phyloP scores from a whole-genome alignment of 2,888 invertebrate species.

The Zeuzera pyrina region DNA sequence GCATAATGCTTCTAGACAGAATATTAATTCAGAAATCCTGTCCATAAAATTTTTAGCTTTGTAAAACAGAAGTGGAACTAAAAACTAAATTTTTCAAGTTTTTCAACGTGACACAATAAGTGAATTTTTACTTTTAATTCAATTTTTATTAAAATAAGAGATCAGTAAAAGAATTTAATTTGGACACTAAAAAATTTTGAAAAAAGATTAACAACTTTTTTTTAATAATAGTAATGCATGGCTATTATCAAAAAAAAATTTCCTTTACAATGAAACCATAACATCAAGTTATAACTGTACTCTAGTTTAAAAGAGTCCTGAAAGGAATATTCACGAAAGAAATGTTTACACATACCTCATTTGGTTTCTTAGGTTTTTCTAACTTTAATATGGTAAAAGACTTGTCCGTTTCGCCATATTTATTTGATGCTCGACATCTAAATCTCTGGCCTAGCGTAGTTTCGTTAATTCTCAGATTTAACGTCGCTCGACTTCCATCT shows the following conservation, averaged over 20 bases:
- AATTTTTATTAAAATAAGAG: neutral
- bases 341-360: conserved; percentile 25
- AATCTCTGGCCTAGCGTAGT: conserved; percentile 33
- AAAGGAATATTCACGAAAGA: too few relatives aligned
- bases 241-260: too few relatives aligned
- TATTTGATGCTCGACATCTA: conserved; percentile 40
- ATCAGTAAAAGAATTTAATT: neutral
- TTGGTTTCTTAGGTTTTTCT: conserved; percentile 32
- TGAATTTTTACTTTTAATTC: too few relatives aligned
- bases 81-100: too few relatives aligned
- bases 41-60: neutral
- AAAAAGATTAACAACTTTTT: neutral
- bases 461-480: conserved; percentile 30
- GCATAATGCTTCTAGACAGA: too few relatives aligned
- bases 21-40: neutral
- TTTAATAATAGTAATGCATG: too few relatives aligned
- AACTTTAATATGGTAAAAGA: conserved; percentile 29
- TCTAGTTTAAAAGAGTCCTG: too few relatives aligned
- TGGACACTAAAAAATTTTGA: neutral
- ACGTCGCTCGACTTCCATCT: conserved; percentile 26
- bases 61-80: too few relatives aligned
- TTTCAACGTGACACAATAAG: too few relatives aligned
- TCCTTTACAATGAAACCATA: too few relatives aligned
- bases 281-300: too few relatives aligned
- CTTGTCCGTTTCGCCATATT: conserved; percentile 30